Conservation (phyloP, 1,140 invertebrate genomes). For the Agrypnia vestita region DNA sequence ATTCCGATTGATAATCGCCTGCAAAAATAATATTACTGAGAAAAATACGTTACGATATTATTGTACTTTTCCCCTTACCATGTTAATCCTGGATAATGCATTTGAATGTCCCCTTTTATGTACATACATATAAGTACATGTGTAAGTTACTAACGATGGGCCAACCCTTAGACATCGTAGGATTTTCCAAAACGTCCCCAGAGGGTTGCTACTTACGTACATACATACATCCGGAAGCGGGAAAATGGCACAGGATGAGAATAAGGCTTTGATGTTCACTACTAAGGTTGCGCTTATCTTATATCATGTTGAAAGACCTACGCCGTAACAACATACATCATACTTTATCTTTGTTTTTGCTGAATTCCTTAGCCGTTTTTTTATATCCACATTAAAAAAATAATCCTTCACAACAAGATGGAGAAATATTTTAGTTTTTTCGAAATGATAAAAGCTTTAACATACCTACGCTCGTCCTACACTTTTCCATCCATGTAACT, state of each 20-base stretch:
- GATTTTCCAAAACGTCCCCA: neutral
- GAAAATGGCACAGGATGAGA: constrained; percentile 15
- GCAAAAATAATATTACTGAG: too few relatives aligned
- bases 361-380: neutral
- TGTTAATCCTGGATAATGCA: constrained; percentile 18
- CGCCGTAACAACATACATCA: neutral
- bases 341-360: neutral
- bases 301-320: constrained; percentile 1
- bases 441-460: too few relatives aligned
- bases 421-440: too few relatives aligned
- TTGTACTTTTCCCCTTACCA: constrained; percentile 3
- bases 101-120: constrained; percentile 33
- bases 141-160: neutral
- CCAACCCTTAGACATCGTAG: neutral
- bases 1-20: too few relatives aligned
- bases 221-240: neutral
- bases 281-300: constrained; percentile 7
- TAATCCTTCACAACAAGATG: too few relatives aligned
- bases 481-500: too few relatives aligned
- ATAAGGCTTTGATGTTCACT: constrained; percentile 33
- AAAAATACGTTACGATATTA: constrained; percentile 31
- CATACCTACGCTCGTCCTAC: too few relatives aligned
- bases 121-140: too few relatives aligned
- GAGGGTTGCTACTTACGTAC: neutral
- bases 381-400: too few relatives aligned